These are phyloP conservation scores for Leontocebus nigricollis DNA, from an alignment of 2,797 vertebrate genomes.

Conservation along the genomic window DNA sequence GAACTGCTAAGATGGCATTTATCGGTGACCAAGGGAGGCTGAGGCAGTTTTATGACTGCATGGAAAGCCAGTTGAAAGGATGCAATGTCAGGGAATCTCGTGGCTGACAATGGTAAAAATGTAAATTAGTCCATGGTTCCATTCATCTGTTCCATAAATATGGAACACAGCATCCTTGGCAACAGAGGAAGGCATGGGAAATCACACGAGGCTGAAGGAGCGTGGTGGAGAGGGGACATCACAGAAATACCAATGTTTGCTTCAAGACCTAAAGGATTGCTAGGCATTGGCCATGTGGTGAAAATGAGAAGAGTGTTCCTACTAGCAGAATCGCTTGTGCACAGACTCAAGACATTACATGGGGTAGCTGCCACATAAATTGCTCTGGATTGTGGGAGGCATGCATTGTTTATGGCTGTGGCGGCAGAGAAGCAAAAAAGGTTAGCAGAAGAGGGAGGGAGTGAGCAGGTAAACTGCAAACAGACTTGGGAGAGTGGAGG, in stretches of 20 bases:
- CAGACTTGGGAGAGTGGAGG: background rate
- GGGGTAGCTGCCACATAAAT: rapidly evolving
- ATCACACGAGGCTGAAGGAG: background rate
- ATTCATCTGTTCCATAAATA: background rate
- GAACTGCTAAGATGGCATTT: background rate
- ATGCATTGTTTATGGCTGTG: background rate
- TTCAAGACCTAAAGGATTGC: background rate
- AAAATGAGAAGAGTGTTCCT: background rate
- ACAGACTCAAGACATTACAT: background rate
- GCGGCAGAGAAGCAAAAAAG: background rate
- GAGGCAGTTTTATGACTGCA: background rate
- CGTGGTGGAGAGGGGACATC: background rate
- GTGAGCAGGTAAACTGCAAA: background rate
- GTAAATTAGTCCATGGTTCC: background rate
- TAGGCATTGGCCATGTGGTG: background rate
- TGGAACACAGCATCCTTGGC: background rate
- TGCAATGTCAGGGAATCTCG: background rate
- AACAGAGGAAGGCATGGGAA: background rate
- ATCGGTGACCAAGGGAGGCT: background rate
- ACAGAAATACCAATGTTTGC: background rate
- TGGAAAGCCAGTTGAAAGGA: too few species aligned
- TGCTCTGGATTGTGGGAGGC: background rate
- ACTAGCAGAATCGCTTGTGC: background rate
- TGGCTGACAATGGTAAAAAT: background rate
- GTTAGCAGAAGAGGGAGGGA: background rate